Conservation (phyloP, 1,140 invertebrate genomes). For the Drosophila bipectinata region DNA sequence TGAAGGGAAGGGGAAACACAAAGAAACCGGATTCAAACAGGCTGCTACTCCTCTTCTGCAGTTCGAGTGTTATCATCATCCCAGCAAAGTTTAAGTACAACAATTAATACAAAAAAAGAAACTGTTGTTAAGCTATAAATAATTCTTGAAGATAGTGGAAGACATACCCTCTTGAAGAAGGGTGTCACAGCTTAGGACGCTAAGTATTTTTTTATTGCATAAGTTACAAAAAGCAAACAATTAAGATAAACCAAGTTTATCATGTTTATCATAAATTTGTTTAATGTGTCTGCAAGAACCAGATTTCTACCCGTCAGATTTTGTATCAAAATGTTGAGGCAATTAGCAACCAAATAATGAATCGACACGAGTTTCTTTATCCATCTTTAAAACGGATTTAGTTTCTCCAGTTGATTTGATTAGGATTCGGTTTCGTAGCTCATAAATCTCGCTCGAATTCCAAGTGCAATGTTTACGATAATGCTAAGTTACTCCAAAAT, state of each 20-base stretch:
- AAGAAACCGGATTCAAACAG: slow-evolving; percentile 75
- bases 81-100: slow-evolving; percentile 26
- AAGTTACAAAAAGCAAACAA: not conserved
- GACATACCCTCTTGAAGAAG: not conserved
- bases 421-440: slow-evolving; percentile 40
- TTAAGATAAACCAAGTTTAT: not conserved
- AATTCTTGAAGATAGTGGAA: slow-evolving; percentile 25
- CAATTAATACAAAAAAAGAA: slow-evolving; percentile 3
- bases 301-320: slow-evolving; percentile 14
- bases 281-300: slow-evolving; percentile 21
- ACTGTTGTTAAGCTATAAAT: slow-evolving; percentile 40
- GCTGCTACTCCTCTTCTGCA: slow-evolving; percentile 62
- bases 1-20: slow-evolving; percentile 27
- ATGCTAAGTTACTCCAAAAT: slow-evolving; percentile 38
- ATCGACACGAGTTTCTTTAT: slow-evolving; percentile 21
- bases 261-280: not conserved
- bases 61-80: slow-evolving; percentile 68
- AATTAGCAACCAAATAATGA: slow-evolving; percentile 56
- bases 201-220: not conserved
- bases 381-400: slow-evolving; percentile 24
- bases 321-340: slow-evolving; percentile 24
- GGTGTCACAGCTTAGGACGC: not conserved
- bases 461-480: slow-evolving; percentile 52
- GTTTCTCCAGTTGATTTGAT: slow-evolving; percentile 52
- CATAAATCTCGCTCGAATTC: slow-evolving; percentile 7